A percentile compares a stretch with the other conserved stretches of the same genome.
Evolutionary conservation across 2,113 vertebrate species (phyloP).

Genomic region (Myrmecobius fasciatus): DNA sequence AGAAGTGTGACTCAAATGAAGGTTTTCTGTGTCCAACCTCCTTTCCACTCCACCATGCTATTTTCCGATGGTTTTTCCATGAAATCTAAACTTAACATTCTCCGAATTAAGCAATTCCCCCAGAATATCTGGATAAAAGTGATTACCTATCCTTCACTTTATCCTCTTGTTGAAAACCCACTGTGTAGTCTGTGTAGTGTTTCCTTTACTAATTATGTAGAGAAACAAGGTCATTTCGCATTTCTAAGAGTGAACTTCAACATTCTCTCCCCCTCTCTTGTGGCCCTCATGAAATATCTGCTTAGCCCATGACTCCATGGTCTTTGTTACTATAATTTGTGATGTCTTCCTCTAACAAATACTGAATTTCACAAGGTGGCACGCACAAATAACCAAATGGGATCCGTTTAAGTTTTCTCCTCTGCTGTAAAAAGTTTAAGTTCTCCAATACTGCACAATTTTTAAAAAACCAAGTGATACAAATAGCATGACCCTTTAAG

Average conservation of each 20-base stretch:
- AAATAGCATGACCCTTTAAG: neutral
- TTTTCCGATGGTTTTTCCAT: neutral
- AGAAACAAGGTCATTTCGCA: constrained; percentile 72
- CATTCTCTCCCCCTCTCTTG: constrained; percentile 67
- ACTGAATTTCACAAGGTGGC: neutral
- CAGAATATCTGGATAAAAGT: constrained; percentile 27
- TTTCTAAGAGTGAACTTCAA: constrained; percentile 65
- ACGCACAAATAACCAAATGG: neutral
- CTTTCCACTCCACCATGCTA: no score
- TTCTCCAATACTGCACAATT: neutral
- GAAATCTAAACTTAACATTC: constrained; percentile 48
- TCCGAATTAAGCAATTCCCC: constrained; percentile 49
- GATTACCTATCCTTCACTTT: constrained; percentile 29
- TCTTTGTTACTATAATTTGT: constrained; percentile 42
- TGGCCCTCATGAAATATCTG: constrained; percentile 70
- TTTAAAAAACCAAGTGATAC: neutral
- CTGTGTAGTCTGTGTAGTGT: constrained; percentile 40
- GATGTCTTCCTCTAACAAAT: neutral
- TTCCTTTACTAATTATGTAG: constrained; percentile 65
- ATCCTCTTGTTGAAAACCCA: constrained; percentile 29
- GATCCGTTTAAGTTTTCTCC: neutral
- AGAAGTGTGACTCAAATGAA: neutral
- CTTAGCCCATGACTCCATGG: constrained; percentile 38
- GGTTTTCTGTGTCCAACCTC: neutral
- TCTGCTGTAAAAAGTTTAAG: neutral